These are phyloP conservation scores for Boloria euphrosyne DNA, from an alignment of 2,888 invertebrate species.

Conservation along the genomic window DNA sequence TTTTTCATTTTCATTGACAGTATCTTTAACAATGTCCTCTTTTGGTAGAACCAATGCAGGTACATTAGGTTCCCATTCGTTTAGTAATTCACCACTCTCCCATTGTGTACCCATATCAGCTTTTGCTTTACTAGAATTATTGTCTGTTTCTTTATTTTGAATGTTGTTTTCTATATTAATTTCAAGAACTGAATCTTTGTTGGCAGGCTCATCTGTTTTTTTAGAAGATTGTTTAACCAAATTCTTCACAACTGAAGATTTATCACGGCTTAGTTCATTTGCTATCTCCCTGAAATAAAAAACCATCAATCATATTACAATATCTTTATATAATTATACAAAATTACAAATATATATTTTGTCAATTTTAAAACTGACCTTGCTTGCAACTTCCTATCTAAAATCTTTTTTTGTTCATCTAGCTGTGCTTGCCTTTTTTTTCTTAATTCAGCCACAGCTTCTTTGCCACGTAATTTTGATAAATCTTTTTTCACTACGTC, in stretches of 20 bases:
- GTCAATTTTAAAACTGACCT: constrained; percentile 52
- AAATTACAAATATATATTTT: background rate
- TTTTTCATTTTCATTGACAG: constrained; percentile 50
- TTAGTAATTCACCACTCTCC: constrained; percentile 56
- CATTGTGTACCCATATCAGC: constrained; percentile 73
- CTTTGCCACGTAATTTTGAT: constrained; percentile 66
- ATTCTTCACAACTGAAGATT: constrained; percentile 55
- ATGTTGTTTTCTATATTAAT: constrained; percentile 37
- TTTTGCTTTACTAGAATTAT: constrained; percentile 45
- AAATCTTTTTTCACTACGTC: constrained; percentile 54
- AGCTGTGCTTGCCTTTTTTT: constrained; percentile 65
- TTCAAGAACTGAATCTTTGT: constrained; percentile 40
- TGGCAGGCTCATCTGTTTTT: constrained; percentile 43
- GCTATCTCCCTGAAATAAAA: constrained; percentile 61
- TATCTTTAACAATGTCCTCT: constrained; percentile 56
- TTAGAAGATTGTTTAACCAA: constrained; percentile 45
- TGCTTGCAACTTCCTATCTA: constrained; percentile 71
- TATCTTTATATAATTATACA: background rate
- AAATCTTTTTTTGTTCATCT: constrained; percentile 64
- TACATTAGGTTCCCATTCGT: constrained; percentile 62
- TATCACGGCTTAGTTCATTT: constrained; percentile 72
- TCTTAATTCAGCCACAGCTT: constrained; percentile 63
- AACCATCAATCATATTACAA: background rate
- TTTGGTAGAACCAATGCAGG: constrained; percentile 58
- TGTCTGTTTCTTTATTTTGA: constrained; percentile 38